These are phyloP conservation scores for Ctenodactylus gundi DNA, from an alignment of 2,113 vertebrate genomes.

Conservation along the genomic window DNA sequence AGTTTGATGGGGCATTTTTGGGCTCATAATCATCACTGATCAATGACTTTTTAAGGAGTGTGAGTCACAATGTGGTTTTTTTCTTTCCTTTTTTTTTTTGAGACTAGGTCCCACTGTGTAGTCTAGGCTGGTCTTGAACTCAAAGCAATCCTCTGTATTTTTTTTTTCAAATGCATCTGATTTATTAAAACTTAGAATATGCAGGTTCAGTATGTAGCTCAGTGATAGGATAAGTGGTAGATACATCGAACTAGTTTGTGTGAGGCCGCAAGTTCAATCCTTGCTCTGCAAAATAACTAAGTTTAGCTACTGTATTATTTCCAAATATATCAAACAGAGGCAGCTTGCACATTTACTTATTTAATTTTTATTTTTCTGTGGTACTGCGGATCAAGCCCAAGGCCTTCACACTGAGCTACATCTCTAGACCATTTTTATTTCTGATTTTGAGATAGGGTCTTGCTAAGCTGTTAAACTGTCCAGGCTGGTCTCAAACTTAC, in stretches of 20 bases:
- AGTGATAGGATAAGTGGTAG: not conserved
- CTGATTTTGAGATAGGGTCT: not conserved
- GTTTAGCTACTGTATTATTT: not conserved
- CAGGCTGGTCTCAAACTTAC: not conserved
- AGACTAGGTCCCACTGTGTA: not conserved
- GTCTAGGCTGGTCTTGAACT: too few species aligned
- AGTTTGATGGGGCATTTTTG: too few species aligned
- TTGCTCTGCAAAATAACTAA: not conserved
- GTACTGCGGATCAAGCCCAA: not conserved
- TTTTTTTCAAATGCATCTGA: not conserved
- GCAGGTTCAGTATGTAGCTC: not conserved
- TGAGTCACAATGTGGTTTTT: too few species aligned
- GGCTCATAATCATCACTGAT: too few species aligned
- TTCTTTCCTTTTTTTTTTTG: not conserved
- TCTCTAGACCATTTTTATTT: not conserved
- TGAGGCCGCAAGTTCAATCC: not conserved
- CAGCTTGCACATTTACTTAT: not conserved
- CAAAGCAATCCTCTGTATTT: too few species aligned
- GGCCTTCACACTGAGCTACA: not conserved
- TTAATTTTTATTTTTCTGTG: not conserved
- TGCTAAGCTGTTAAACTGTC: too few species aligned
- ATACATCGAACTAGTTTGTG: not conserved
- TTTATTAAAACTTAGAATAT: constrained; percentile 25
- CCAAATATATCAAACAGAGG: constrained; percentile 13
- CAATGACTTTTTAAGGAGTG: too few species aligned